phyloP scores from a whole-genome alignment of 2,888 invertebrate genomes.

The Harpalus rubripes region DNA sequence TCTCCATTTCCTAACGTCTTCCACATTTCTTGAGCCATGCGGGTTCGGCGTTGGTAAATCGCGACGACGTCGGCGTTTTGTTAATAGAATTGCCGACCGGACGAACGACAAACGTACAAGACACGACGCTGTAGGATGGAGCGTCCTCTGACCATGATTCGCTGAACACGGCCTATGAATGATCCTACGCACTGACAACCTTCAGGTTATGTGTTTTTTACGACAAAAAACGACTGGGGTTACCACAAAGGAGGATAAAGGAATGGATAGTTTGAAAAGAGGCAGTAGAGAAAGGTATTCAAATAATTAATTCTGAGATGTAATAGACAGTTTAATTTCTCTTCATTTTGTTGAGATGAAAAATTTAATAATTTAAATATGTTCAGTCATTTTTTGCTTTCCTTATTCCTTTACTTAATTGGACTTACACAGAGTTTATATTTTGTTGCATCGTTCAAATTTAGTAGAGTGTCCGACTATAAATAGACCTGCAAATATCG shows the following conservation, averaged over 20 bases:
- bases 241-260: background rate
- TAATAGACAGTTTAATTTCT: too few relatives aligned
- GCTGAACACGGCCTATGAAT: background rate
- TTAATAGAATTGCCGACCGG: constrained; percentile 19
- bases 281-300: background rate
- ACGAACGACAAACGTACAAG: background rate
- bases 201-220: background rate
- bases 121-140: background rate
- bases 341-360: too few relatives aligned
- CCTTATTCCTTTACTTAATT: too few relatives aligned
- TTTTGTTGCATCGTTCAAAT: too few relatives aligned
- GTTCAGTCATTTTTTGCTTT: too few relatives aligned
- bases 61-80: constrained; percentile 20
- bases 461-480: too few relatives aligned
- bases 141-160: background rate
- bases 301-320: background rate
- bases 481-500: too few relatives aligned
- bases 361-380: too few relatives aligned
- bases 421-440: too few relatives aligned
- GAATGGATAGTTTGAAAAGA: background rate
- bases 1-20: background rate
- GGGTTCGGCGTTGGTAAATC: background rate
- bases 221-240: background rate
- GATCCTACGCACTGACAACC: background rate
- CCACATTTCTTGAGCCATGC: background rate